Evolutionary conservation across 2,888 invertebrate species (phyloP), one percentile per base, ranked within the genome.

Genomic region (Orchestes rusci): DNA sequence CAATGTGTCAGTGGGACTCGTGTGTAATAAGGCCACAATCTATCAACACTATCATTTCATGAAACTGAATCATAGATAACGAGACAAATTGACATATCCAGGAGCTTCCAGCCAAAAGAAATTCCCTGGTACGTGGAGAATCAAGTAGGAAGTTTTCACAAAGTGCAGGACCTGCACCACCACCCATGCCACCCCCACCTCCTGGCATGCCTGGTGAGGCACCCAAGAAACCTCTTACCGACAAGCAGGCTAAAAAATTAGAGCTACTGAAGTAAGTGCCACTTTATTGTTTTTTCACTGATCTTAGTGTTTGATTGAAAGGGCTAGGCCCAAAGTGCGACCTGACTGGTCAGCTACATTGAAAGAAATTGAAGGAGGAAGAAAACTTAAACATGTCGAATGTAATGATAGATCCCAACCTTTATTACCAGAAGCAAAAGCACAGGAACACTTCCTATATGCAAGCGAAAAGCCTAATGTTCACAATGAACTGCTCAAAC

Each of bases 261-360:
- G 89, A 90, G 47, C 73, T 77, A 56, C 74, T 90, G 15, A 81
- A 78, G 69, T 79, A 61, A 57, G 56, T 51, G 17, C 28, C 13
- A 19, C 13, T 12, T 8, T 35, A 18, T 5, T 23, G 10, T 5
- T 7, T 7, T 23, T 7, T 5, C 10, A 23, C 23, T 5, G 5
- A 10, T 18, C n/a, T 23, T 27, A 27, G 5, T 12, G 10, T 15
- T 27, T 27, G 13, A 27, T 8, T 20, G 3, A 13, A 47, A 74
- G 74, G 62, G 71, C 82, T 55, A 74, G 88, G 55, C 88, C 90
- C 1, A 75, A 89, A 53, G 80, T 75, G 61, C 77, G 90, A 54
- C 91, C 91, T 0, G 91, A 91, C 64, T 91, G 90, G 90, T 84
- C 80, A 12, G 80, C 82, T 57, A 84, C 91, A 82, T 85, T 91